These are phyloP conservation scores for Cavia porcellus DNA, from an alignment of 2,113 vertebrate genomes.

Conservation along the genomic window DNA sequence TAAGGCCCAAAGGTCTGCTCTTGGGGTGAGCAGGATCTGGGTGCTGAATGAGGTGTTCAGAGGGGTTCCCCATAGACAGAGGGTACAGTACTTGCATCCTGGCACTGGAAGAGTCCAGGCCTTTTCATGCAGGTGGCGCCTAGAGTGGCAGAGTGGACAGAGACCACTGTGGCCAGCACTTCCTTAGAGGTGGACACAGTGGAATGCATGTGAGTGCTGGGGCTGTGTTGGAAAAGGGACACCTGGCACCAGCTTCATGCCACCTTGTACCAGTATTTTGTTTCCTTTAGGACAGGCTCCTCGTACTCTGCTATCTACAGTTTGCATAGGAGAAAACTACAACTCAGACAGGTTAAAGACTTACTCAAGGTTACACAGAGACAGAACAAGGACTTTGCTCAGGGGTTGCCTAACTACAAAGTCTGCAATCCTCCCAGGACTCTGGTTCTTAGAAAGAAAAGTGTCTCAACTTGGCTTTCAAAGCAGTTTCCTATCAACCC, in stretches of 20 bases:
- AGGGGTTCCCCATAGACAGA: not conserved
- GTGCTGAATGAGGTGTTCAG: not conserved
- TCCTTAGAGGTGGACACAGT: not conserved
- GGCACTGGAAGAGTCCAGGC: not conserved
- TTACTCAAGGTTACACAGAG: not conserved
- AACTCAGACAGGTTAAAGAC: constrained; percentile 2
- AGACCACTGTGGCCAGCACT: not conserved
- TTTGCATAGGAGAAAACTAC: constrained; percentile 18
- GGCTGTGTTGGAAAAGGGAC: not conserved
- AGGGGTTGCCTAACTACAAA: not conserved
- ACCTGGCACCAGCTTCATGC: not conserved
- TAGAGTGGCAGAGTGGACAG: not conserved
- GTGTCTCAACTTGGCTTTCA: constrained; percentile 51
- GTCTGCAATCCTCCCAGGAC: not conserved
- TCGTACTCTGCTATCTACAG: not conserved
- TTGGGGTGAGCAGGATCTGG: not conserved
- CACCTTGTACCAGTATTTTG: not conserved
- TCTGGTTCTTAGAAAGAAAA: constrained; percentile 37
- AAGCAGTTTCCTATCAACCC: constrained; percentile 25
- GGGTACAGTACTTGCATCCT: not conserved
- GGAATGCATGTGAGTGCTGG: not conserved
- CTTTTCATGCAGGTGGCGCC: not conserved
- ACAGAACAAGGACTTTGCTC: not conserved
- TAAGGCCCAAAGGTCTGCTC: not conserved
- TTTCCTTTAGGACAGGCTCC: not conserved